Base-by-base conservation (phyloP, 1,140 invertebrate genomes). In the Drosophila nebulosa region DNA sequence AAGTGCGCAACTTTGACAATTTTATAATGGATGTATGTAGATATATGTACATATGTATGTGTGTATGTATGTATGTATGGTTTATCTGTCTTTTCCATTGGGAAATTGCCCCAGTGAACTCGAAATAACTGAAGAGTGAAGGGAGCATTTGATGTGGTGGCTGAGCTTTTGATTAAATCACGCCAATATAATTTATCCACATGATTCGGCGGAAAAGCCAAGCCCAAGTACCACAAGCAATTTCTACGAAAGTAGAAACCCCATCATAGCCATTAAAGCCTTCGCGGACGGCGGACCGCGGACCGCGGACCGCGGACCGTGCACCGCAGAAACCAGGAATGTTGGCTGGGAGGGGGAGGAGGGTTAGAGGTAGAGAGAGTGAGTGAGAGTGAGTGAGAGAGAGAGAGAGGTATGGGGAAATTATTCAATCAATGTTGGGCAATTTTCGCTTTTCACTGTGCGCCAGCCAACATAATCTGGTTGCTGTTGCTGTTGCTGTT, bases 341-440 rank as follows among this genome's bases (percentile, higher is more conserved):
- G 14, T 5, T 16, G 14, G 4, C 6, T 16, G 14, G 39, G 2
- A 7, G 14, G 18, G 39, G 36, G 3, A 39, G 36, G n/a, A n/a
- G 14, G 12, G n/a, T n/a, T n/a, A n/a, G n/a, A n/a, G n/a, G n/a
- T n/a, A n/a, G n/a, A 35, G 32, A 12, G 9, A 3, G 10, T 10
- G 12, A 10, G 32, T 9, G 12, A n/a, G 10, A n/a, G 10, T 0
- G 30, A 2, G 30, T 3, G 1, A 12, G 32, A n/a, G 32, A n/a
- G 32, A 35, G 32, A 35, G 36, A 70, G 58, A 59, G 64, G 74
- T 65, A 32, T 32, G 30, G 30, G 30, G 30, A 86, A 75, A 86
- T 86, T 86, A 86, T 86, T 86, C 83, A 86, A 88, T 86, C 81
- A 86, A 78, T 78, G 81, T 81, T 86, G 78, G 62, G 66, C 81